phyloP scores from a whole-genome alignment of 2,113 vertebrate species.

The Bagarius yarrelli region DNA sequence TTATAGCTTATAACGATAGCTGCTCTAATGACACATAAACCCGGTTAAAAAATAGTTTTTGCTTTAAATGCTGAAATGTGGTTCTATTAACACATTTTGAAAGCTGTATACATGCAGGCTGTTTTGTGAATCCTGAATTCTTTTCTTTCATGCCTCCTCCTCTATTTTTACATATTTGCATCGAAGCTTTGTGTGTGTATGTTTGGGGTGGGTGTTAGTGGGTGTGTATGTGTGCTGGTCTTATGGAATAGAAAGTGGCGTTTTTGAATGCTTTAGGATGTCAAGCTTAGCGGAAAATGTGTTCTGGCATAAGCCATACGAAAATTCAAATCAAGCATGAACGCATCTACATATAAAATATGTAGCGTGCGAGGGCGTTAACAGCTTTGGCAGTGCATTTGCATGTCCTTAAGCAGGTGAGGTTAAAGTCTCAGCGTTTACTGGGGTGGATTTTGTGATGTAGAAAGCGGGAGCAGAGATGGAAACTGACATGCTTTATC shows the following conservation, averaged over 20 bases:
- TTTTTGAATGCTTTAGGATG: background rate
- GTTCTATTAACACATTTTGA: background rate
- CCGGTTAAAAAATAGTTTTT: too few species aligned
- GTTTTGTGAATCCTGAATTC: background rate
- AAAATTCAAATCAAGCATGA: background rate
- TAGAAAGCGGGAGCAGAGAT: slow-evolving; percentile 20
- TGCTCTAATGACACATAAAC: background rate
- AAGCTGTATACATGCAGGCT: background rate
- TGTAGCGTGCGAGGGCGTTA: background rate
- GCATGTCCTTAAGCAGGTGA: slow-evolving; percentile 12
- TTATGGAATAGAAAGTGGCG: background rate
- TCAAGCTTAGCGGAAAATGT: background rate
- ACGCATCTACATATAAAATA: background rate
- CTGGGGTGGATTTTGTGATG: background rate
- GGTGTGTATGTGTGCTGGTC: background rate
- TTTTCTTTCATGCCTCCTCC: background rate
- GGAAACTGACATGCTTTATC: slow-evolving; percentile 32
- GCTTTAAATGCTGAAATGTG: background rate
- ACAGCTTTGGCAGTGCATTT: background rate
- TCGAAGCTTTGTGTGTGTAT: background rate
- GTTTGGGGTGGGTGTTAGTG: background rate
- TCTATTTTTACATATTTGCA: background rate
- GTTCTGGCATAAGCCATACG: background rate
- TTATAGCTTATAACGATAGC: background rate
- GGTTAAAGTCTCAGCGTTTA: background rate